Evolutionary conservation across 2,888 invertebrate genomes (phyloP).

Genomic region (Bellardia pandia): DNA sequence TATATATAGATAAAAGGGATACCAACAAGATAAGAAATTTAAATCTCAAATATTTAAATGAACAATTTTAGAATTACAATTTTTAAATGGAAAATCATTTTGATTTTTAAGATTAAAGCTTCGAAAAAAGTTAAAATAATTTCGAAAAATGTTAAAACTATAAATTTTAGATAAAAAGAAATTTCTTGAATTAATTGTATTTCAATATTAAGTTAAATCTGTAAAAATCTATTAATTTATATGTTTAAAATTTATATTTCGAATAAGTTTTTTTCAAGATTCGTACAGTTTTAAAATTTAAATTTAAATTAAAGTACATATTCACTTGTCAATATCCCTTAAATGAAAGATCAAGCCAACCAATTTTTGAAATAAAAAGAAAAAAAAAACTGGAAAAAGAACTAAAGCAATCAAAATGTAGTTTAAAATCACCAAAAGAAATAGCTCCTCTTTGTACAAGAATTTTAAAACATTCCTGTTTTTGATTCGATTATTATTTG

Average conservation of each 20-base stretch:
- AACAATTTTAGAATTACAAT: background rate
- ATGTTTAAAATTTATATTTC: too few relatives aligned
- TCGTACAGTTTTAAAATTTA: too few relatives aligned
- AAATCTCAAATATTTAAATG: background rate
- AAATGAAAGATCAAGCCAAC: conserved; percentile 8
- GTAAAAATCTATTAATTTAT: too few relatives aligned
- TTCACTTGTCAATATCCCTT: conserved; percentile 20
- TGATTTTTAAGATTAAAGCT: too few relatives aligned
- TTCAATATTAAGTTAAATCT: too few relatives aligned
- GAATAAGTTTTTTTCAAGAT: too few relatives aligned
- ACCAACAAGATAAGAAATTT: conserved; percentile 12
- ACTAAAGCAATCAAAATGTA: background rate
- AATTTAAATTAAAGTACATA: too few relatives aligned
- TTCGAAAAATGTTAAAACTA: too few relatives aligned
- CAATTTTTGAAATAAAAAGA: conserved; percentile 3
- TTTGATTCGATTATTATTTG: background rate
- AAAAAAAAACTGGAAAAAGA: background rate
- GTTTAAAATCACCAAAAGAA: background rate
- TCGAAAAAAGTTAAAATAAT: too few relatives aligned
- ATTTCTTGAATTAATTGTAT: too few relatives aligned
- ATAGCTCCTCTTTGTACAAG: conserved; percentile 27
- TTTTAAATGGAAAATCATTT: too few relatives aligned
- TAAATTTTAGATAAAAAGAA: too few relatives aligned
- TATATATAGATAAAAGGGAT: background rate
- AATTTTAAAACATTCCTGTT: background rate